Percentiles rank a stretch among this genome's conserved stretches.
phyloP scores from a whole-genome alignment of 1,140 invertebrate genomes.

The Drosophila ercepeae region DNA sequence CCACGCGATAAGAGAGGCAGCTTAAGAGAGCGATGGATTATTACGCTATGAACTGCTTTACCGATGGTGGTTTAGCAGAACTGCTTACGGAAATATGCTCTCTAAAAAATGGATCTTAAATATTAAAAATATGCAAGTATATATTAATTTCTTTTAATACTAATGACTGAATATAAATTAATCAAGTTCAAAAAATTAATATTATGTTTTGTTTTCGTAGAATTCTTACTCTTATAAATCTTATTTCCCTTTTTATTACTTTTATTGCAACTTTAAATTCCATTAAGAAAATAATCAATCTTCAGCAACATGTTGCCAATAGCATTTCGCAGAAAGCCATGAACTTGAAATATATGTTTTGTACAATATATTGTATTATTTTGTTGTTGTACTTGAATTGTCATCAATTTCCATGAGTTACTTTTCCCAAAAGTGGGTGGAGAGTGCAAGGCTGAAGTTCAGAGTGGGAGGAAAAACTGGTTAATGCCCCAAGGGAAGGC shows the following conservation, averaged over 20 bases:
- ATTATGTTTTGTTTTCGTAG: too few relatives aligned
- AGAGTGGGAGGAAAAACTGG: slow-evolving; percentile 1
- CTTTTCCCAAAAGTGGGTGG: slow-evolving; percentile 35
- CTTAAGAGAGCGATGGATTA: not conserved
- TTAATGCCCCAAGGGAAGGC: slow-evolving; percentile 47
- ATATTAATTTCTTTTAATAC: not conserved
- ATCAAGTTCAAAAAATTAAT: not conserved
- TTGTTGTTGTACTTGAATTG: slow-evolving; percentile 19
- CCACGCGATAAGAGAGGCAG: not conserved
- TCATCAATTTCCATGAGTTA: slow-evolving; percentile 20
- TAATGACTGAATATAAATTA: not conserved
- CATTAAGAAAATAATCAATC: not conserved
- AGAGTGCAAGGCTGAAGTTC: slow-evolving; percentile 14
- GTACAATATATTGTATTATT: slow-evolving; percentile 1
- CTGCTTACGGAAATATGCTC: not conserved
- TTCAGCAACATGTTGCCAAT: slow-evolving; percentile 9
- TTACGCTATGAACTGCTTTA: slow-evolving; percentile 22
- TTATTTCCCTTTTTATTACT: not conserved
- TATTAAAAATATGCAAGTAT: too few relatives aligned
- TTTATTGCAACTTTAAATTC: not conserved
- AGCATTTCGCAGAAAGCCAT: slow-evolving; percentile 5
- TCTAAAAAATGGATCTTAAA: too few relatives aligned
- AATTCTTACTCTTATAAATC: not conserved
- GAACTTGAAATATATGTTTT: slow-evolving; percentile 35
- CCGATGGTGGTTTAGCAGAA: not conserved